A percentile compares a stretch with the other conserved stretches of the same genome.
Evolutionary conservation across 2,888 invertebrate genomes (phyloP).

Genomic region (Lymantria monacha): DNA sequence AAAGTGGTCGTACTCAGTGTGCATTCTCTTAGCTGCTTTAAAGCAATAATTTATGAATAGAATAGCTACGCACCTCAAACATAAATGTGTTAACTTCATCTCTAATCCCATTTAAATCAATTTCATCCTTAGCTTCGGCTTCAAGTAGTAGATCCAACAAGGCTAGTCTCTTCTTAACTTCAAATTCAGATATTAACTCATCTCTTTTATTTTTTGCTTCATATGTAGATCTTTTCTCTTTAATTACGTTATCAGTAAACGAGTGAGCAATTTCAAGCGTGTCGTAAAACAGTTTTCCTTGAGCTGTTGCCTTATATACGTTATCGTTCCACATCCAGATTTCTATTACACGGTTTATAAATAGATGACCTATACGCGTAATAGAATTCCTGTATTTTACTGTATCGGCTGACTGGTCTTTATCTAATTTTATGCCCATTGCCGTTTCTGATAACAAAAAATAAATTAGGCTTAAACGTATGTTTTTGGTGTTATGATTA

Average conservation of each 20-base stretch:
- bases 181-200: conserved; percentile 18
- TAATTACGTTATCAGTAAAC: conserved; percentile 80
- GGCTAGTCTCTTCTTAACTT: conserved; percentile 75
- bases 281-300: conserved; percentile 71
- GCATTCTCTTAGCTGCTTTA: too few relatives aligned
- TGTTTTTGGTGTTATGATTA: not conserved
- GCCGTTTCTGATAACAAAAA: conserved; percentile 69
- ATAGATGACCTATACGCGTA: conserved; percentile 47
- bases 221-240: conserved; percentile 55
- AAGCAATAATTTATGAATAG: too few relatives aligned
- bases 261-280: conserved; percentile 70
- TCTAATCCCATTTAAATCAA: conserved; percentile 83
- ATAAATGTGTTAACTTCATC: conserved; percentile 88
- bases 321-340: conserved; percentile 82
- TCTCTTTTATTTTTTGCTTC: conserved; percentile 9
- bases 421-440: conserved; percentile 82
- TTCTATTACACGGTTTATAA: conserved; percentile 49
- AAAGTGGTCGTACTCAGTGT: too few relatives aligned
- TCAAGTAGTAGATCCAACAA: conserved; percentile 85
- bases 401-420: conserved; percentile 54
- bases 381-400: conserved; percentile 77
- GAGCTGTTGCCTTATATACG: conserved; percentile 65
- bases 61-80: conserved; percentile 22
- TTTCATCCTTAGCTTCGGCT: conserved; percentile 77
- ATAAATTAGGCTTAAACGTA: too few relatives aligned